A percentile compares a stretch with the other conserved stretches of the same genome.
Evolutionary conservation across 2,113 vertebrate genomes (phyloP).

Genomic region (Genyomyrus donnyi): DNA sequence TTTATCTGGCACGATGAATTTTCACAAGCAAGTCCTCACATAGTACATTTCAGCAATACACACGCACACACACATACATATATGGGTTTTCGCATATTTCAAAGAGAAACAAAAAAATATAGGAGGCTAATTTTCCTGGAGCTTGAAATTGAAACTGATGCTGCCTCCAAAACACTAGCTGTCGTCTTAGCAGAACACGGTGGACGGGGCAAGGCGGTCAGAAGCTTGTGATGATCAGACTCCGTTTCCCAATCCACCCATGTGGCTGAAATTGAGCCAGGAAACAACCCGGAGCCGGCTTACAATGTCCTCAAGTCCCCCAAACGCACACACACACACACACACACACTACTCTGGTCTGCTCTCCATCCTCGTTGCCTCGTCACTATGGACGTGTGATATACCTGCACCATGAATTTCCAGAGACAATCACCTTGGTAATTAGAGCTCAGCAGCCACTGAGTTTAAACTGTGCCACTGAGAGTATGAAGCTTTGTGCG

Average conservation of each 20-base stretch:
- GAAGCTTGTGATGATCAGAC: neutral
- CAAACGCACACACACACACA: neutral
- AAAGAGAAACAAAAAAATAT: neutral
- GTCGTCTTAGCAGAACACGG: neutral
- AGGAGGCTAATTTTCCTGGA: neutral
- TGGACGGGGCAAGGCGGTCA: neutral
- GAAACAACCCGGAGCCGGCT: neutral
- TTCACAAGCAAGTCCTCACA: neutral
- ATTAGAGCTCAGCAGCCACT: neutral
- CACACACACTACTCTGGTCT: neutral
- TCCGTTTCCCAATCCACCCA: neutral
- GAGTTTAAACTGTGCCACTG: neutral
- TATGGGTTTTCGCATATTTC: neutral
- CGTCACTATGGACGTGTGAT: neutral
- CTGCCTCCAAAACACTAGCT: neutral
- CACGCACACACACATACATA: too few species aligned
- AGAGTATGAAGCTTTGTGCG: neutral
- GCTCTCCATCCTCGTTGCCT: neutral
- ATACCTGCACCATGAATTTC: neutral
- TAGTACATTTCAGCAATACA: neutral
- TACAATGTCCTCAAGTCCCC: neutral
- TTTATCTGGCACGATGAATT: neutral
- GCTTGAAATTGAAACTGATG: neutral
- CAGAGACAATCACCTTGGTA: neutral
- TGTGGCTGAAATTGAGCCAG: neutral